Base-by-base conservation (phyloP, 2,113 vertebrate genomes). In the Tyto alba region DNA sequence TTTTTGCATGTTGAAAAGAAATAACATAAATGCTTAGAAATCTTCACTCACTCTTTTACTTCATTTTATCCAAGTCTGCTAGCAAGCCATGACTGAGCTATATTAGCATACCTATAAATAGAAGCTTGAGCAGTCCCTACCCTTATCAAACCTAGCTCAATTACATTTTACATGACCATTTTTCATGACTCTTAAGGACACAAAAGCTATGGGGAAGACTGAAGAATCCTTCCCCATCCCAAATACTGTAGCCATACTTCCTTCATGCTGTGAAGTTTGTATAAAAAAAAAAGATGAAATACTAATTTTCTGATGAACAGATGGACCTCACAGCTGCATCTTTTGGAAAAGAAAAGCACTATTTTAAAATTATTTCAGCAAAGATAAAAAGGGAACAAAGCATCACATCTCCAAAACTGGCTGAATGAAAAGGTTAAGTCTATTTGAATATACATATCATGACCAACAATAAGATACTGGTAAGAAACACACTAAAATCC, bases 281-380 rank as follows among this genome's bases (percentile, higher is more conserved):
- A 93, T 89, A 87, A 91, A 96, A 91, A 91, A 96, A 91, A 96
- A 96, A 93, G 93, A 89, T 6, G 66, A 91, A 95, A 45, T 48
- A 82, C 22, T 81, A 79, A 57, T 94, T 91, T 91, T 93, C 71
- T 79, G 66, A 79, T 20, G 85, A 96, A 96, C 87, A 96, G 95
- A 95, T 96, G 93, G 96, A 94, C 87, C 43, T 85, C 81, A 93
- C 93, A 95, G 89, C 91, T 96, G 91, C 94, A 95, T 94, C 85
- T 91, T 95, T 48, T 81, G 71, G 55, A 76, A 76, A 78, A 89
- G 71, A 83, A 84, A 66, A 66, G 26, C 48, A 87, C 43, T 82
- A 79, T 92, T 94, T 94, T 40, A 87, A 87, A 95, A 84, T 67
- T 85, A 89, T 88, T 91, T 91, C 77, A 75, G 84, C 48, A 76